These are phyloP conservation scores for Leptinotarsa lineolata DNA, from an alignment of 1,140 invertebrate genomes.

Conservation along the genomic window DNA sequence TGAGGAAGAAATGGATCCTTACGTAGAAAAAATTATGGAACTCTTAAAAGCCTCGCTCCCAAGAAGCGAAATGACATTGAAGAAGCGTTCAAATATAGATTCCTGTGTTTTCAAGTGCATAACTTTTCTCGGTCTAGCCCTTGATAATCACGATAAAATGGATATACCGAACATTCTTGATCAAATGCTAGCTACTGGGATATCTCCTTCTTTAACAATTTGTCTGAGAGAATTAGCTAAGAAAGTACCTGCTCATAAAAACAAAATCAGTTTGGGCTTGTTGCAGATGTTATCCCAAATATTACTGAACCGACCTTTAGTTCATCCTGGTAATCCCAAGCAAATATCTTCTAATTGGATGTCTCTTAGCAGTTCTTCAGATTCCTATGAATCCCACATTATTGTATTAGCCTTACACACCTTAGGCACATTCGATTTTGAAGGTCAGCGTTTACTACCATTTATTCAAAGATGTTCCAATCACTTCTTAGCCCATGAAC, in stretches of 20 bases:
- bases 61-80: constrained; percentile 73
- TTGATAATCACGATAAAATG: constrained; percentile 67
- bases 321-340: constrained; percentile 77
- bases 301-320: constrained; percentile 84
- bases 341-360: constrained; percentile 54
- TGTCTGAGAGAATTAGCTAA: constrained; percentile 88
- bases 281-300: constrained; percentile 86
- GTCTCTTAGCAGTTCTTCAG: constrained; percentile 53
- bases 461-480: constrained; percentile 93
- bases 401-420: constrained; percentile 92
- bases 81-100: constrained; percentile 76
- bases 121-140: constrained; percentile 87
- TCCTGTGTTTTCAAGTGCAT: constrained; percentile 93
- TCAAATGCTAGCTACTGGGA: constrained; percentile 88
- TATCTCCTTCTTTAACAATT: constrained; percentile 88
- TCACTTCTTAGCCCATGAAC: constrained; percentile 88
- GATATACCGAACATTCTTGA: constrained; percentile 88
- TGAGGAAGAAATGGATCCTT: constrained; percentile 76
- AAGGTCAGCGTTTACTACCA: constrained; percentile 88
- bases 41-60: constrained; percentile 82
- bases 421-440: constrained; percentile 95
- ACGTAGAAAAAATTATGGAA: constrained; percentile 85
- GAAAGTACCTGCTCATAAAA: constrained; percentile 84
- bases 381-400: constrained; percentile 74
- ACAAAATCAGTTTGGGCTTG: constrained; percentile 89